Conservation (phyloP, 2,888 invertebrate genomes). For the Dicyrtoma fusca region DNA sequence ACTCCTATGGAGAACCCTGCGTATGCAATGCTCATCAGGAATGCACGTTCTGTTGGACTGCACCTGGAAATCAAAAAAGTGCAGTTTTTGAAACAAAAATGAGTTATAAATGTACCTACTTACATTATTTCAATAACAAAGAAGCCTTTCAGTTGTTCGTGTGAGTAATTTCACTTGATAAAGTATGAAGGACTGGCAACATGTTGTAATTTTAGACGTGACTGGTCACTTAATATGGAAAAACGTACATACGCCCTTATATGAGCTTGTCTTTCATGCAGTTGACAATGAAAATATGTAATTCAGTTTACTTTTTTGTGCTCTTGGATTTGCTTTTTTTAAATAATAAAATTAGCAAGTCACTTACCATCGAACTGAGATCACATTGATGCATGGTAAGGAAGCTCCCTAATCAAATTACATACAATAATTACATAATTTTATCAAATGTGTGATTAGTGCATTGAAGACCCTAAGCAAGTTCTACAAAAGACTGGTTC, state of each 20-base stretch:
- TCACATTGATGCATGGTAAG: constrained; percentile 53
- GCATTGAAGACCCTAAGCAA: too few relatives aligned
- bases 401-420: constrained; percentile 55
- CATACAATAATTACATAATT: too few relatives aligned
- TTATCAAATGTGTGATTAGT: too few relatives aligned
- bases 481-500: too few relatives aligned
- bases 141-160: background rate
- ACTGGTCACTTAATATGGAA: background rate
- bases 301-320: too few relatives aligned
- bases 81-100: background rate
- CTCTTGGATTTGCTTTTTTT: too few relatives aligned
- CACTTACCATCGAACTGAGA: constrained; percentile 57
- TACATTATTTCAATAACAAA: too few relatives aligned
- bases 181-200: background rate
- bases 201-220: background rate
- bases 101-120: too few relatives aligned
- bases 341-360: too few relatives aligned
- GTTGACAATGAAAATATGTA: too few relatives aligned
- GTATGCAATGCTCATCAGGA: constrained; percentile 60
- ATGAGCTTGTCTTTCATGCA: too few relatives aligned
- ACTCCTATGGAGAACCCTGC: constrained; percentile 62
- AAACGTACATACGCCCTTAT: too few relatives aligned
- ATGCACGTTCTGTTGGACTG: constrained; percentile 60
- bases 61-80: constrained; percentile 56
- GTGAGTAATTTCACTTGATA: background rate